A percentile compares a stretch with the other conserved stretches of the same genome.
phyloP scores from a whole-genome alignment of 2,113 vertebrate species.

The Rousettus leschenaultii region DNA sequence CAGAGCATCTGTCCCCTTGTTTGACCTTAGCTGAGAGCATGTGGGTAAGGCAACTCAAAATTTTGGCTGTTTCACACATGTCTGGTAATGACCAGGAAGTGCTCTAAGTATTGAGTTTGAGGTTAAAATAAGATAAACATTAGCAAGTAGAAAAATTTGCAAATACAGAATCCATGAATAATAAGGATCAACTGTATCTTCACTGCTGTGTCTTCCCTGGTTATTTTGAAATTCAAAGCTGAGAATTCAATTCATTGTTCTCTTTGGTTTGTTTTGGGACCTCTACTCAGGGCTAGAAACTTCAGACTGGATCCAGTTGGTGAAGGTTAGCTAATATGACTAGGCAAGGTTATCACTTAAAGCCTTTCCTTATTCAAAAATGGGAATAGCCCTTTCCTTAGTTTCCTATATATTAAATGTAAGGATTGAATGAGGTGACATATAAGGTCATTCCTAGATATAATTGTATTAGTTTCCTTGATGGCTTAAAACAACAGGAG shows the following conservation, averaged over 20 bases:
- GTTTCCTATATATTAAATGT: neutral
- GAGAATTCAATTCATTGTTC: neutral
- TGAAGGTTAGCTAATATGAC: neutral
- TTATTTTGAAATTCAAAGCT: neutral
- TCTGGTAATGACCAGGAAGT: neutral
- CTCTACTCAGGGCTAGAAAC: neutral
- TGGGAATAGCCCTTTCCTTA: neutral
- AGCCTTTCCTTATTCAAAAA: neutral
- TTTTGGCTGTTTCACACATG: neutral
- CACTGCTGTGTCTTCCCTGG: neutral
- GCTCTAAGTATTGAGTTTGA: neutral
- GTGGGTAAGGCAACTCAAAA: neutral
- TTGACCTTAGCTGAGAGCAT: neutral
- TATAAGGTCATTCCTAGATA: neutral
- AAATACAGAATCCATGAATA: neutral
- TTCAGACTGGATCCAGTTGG: neutral
- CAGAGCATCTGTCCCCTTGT: neutral
- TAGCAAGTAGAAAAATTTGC: neutral
- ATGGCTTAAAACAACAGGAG: neutral
- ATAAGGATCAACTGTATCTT: neutral
- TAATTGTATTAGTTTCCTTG: neutral
- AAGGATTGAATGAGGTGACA: neutral
- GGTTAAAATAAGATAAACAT: neutral
- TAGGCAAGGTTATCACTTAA: neutral
- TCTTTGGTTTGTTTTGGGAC: neutral